Evolutionary conservation across 1,140 invertebrate species (phyloP), one percentile per base, ranked within the genome.

Genomic region (Meloidogyne floridensis): DNA sequence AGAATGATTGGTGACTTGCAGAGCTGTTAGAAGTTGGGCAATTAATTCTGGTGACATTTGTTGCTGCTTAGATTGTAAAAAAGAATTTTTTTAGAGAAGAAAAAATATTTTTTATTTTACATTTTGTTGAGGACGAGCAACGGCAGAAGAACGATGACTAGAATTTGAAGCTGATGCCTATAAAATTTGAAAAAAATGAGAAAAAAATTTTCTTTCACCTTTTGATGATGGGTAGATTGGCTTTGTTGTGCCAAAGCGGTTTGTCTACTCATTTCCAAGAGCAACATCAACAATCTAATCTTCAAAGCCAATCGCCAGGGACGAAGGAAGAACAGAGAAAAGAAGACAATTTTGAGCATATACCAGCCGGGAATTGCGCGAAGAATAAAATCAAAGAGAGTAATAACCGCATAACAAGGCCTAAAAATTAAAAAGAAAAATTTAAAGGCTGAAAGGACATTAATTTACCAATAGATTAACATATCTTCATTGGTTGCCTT

Each of bases 401-500:
- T 65, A 18, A 65, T 11, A n/a, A 65, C n/a, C 7, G 59, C 59
- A 65, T 65, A 65, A n/a, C 59, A 65, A 8, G 59, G 59, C 59
- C 59, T 65, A 13, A n/a, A 65, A n/a, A 65, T 15, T 15, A 59
- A 15, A 15, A 15, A 13, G 11, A 10, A 59, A 15, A 59, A 5
- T 59, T 59, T 15, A 15, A 32, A 32, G 32, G 32, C 2, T 32
- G 32, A 32, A 32, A n/a, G n/a, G 32, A 32, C 2, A 59, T n/a
- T 32, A 32, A 32, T 32, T 32, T 65, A 65, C 59, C 59, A 65
- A 65, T 65, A 65, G 7, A 65, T 65, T n/a, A 65, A n/a, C 59
- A 65, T 65, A 65, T 65, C 59, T 65, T 65, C 59, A 65, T 65
- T 65, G 15, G 59, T 65, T 65, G 59, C 59, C n/a, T 65, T 65